Evolutionary conservation across 2,888 invertebrate genomes (phyloP), one percentile per base, ranked within the genome.

Genomic region (Fissipunctia ypsillon): DNA sequence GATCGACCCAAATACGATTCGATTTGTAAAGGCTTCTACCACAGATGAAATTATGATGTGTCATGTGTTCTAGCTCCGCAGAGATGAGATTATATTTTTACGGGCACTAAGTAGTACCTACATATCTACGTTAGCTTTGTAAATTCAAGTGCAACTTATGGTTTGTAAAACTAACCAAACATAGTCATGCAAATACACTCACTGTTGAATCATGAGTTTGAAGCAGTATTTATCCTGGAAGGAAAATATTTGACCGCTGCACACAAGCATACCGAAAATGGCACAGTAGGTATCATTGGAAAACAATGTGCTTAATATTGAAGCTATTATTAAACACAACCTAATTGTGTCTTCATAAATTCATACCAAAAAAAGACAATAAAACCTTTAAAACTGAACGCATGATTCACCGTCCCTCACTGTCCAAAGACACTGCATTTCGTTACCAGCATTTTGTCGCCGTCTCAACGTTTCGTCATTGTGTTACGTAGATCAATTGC

Each of bases 401-500:
- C 60, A 69, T 83, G 78, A 78, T 50, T 84, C 80, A 84, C 52
- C 7, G 25, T 57, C 41, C 57, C 60, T 84, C 76, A 66, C 45
- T 25, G 43, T 35, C 43, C 60, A 57, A 63, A 56, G 31, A 14
- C 59, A 54, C 35, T 77, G 73, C 70, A 43, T 78, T 81, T 73
- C 73, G 81, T 60, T 67, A 78, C 48, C 14, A 54, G 52, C 45
- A 48, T 73, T 78, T 76, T 83, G 85, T 81, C 72, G 72, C 66
- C 56, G 54, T 19, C 65, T 72, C 10, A 52, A 52, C 5, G 35
- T 84, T 84, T 84, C 85, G 57, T 77, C 84, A 84, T 38, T 66
- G 59, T 35, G 43, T 81, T 85, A 84, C 74, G 81, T 81, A 69
- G 61, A 50, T 45, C 67, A 73, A 80, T 84, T 83, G 72, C 73